Evolutionary conservation across 1,140 invertebrate genomes (phyloP), one percentile per base, ranked within the genome.

Genomic region (Muscidifurax raptorellus): DNA sequence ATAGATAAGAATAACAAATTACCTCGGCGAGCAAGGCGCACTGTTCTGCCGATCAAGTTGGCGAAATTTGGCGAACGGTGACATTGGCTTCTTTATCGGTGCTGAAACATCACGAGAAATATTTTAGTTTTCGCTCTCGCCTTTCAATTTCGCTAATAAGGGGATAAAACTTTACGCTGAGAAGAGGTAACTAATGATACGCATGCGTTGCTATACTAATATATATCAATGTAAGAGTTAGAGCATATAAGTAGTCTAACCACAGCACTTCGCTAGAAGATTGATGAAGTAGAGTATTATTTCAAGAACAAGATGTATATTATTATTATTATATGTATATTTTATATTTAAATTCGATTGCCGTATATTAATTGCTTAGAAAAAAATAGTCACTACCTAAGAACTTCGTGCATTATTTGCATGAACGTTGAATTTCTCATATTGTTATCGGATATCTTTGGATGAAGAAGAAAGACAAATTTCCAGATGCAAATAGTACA

Each of bases 51-150:
- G 96, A 92, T 98, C 97, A 91, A 98, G 94, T 94, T 98, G 96
- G 90, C 96, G 95, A 94, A 98, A 98, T 94, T 98, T 98, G 90
- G 96, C 96, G 93, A 98, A 97, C 84, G 97, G 96, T 88, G 97
- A 97, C 89, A 96, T 94, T 83, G 96, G 95, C 91, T 96, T 96
- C 83, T 94, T 94, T 69, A 85, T 59, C 91, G 92, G 90, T 92
- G 93, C 96, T 96, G 93, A 86, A 94, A 94, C 88, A 89, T 85
- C 47, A 86, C 80, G 80, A 78, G 86, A 90, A 79, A 86, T 89
- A 88, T 83, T 89, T 89, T 80, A 88, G 81, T n/a, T 59, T n/a
- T 59, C 22, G 18, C 15, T 59, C 52, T 59, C 52, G 22, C 22
- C 22, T 59, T n/a, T 22, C 52, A 0, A 59, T n/a, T 59, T 59